Evolutionary conservation across 2,797 vertebrate species (phyloP).

Genomic region (Taenioides sp.): DNA sequence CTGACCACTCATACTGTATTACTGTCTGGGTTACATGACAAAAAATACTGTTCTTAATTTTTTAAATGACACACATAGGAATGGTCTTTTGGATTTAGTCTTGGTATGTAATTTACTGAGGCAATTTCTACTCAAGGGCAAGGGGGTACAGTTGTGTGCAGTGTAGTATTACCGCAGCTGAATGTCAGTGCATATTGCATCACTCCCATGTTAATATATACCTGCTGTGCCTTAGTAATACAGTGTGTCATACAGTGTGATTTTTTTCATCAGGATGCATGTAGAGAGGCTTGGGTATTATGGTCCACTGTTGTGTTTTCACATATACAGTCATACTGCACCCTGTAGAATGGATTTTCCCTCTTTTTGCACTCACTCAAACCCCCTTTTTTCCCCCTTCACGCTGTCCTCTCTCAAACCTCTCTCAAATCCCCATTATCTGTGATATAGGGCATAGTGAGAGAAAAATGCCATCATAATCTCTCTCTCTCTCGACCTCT

Average conservation of each 20-base stretch:
- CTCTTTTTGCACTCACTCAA: slow-evolving; percentile 18
- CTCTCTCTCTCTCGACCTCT: slow-evolving; percentile 12
- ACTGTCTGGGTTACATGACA: background rate
- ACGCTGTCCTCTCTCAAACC: slow-evolving; percentile 19
- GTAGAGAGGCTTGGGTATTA: slow-evolving; percentile 13
- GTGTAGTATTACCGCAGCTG: background rate
- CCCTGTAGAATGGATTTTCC: slow-evolving; percentile 42
- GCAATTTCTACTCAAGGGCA: slow-evolving; percentile 3
- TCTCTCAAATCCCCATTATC: slow-evolving; percentile 50
- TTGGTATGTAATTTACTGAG: background rate
- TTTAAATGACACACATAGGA: background rate
- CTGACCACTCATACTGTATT: background rate
- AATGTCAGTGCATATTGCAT: background rate
- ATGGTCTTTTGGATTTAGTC: background rate
- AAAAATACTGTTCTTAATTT: background rate
- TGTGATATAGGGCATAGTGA: slow-evolving; percentile 55
- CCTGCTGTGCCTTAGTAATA: slow-evolving; percentile 4
- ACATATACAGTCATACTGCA: slow-evolving; percentile 34
- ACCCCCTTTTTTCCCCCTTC: slow-evolving; percentile 23
- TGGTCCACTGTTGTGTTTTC: slow-evolving; percentile 28
- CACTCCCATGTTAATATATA: background rate
- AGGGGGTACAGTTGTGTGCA: background rate
- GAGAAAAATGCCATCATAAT: slow-evolving; percentile 55
- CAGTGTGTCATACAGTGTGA: background rate
- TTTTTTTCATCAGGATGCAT: background rate